Evolutionary conservation across 2,113 vertebrate species (phyloP), one percentile per base, ranked within the genome.

Genomic region (Sialia sialis): DNA sequence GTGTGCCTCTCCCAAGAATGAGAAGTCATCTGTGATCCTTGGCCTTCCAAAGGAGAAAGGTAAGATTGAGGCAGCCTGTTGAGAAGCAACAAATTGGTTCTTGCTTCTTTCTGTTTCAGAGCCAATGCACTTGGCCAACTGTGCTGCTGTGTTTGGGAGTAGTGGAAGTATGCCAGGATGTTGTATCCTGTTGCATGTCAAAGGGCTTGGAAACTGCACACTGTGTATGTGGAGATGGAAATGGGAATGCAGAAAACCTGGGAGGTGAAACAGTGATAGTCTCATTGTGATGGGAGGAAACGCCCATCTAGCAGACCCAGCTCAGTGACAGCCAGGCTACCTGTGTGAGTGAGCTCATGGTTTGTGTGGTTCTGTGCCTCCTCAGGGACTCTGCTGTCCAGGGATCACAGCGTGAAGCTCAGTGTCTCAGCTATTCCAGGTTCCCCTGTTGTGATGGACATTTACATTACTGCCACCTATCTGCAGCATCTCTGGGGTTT

Each of bases 401-500:
- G 29, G 7, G 89, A 96, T 52, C 94, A 94, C 93, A 97, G 89
- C 0, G 70, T 98, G 59, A 98, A 98, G 74, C 97, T 99, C 74
- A 98, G 97, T 0, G 16, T 99, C 72, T 97, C 92, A 3, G 56
- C 77, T 70, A 77, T 81, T 56, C 13, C 62, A 9, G 84, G 85
- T 39, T 93, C 87, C 77, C 59, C 90, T 34, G 43, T 25, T 67
- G 55, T 82, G 22, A 34, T 98, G 13, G 96, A 98, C 12, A 49
- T 98, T 9, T 99, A 99, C 83, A 78, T 98, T 91, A 93, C 98
- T 90, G 82, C 98, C 17, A 91, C 95, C 36, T 96, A 95, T 70
- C 68, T 96, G 67, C 96, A 97, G 7, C 98, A 98, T 72, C 97
- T 97, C 68, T 75, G 96, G 85, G 98, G 98, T 17, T 94, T 99